Evolutionary conservation across 2,888 invertebrate genomes (phyloP).

Genomic region (Leptinotarsa haldemani): DNA sequence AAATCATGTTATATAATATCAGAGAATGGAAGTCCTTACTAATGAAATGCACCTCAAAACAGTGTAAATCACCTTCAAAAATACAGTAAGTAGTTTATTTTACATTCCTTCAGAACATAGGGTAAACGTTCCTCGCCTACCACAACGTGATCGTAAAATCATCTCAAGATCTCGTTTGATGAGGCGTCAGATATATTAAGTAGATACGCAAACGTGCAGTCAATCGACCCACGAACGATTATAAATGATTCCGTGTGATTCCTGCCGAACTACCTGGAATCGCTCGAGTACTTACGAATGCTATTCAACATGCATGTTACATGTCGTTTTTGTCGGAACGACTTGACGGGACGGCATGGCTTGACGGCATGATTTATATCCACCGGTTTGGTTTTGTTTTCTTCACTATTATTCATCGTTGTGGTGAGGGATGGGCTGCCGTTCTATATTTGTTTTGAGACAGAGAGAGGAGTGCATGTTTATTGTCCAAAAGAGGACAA

Average conservation of each 20-base stretch:
- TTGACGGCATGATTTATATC: conserved; percentile 41
- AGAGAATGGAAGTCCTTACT: no score
- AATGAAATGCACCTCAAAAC: no score
- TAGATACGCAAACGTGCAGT: conserved; percentile 27
- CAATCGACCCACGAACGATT: conserved; percentile 27
- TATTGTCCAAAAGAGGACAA: no score
- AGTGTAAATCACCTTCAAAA: no score
- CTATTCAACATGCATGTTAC: conserved; percentile 42
- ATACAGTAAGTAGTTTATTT: no score
- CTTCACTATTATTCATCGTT: conserved; percentile 27
- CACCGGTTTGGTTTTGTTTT: conserved; percentile 31
- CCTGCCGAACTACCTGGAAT: conserved; percentile 36
- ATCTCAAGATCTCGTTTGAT: conserved; percentile 45
- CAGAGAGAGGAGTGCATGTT: no score
- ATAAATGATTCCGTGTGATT: conserved; percentile 33
- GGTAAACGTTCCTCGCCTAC: conserved; percentile 9
- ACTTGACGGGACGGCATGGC: conserved; percentile 25
- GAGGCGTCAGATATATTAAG: conserved; percentile 45
- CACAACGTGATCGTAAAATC: conserved; percentile 45
- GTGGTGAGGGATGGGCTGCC: conserved; percentile 12
- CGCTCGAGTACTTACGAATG: conserved; percentile 21
- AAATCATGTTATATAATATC: no score
- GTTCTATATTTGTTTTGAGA: not conserved
- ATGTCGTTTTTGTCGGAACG: conserved; percentile 36
- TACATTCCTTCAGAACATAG: not conserved